Base-by-base conservation (phyloP, 2,888 invertebrate genomes). In the Galerucella pusilla region DNA sequence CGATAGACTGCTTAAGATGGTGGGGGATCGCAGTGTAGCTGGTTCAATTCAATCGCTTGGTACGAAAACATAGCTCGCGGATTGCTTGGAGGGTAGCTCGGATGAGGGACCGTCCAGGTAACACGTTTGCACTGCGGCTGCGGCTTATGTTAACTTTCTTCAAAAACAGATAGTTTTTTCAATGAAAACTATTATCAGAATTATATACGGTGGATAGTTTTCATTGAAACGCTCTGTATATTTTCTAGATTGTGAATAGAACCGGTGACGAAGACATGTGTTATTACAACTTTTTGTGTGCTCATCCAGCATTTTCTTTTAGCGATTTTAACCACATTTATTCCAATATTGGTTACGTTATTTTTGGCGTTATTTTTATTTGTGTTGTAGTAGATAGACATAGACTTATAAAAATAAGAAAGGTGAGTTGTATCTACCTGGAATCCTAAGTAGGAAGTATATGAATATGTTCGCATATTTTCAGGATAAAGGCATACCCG, bases 271-370 rank as follows among this genome's bases (percentile, higher is more conserved):
- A 95, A 83, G 97, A 97, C 86, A 88, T 95, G 66, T 97, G 97
- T 86, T 97, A 96, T 87, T 97, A 96, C 88, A 97, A 97, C 88
- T 96, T 96, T 88, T 88, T 94, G 60, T 97, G 97, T 86, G 92
- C 96, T 0, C 93, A 94, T 86, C 95, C 95, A 0, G 88, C 94
- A 2, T 92, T 92, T 75, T 87, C 90, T 1, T 88, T 96, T 14
- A 93, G 93, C 0, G 94, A 96, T 84, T 96, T 95, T 88, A 97
- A 96, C 89, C 96, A 96, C 85, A 93, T 97, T 70, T 94, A 91
- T 88, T 95, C 95, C 20, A 97, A 97, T 87, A 89, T 94, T 57
- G 95, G 95, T 9, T 97, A 97, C 86, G 87, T 96, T 14, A 81
- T 94, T 77, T 90, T 96, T 42, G 96, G 96, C 28, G 86, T 93